A percentile compares a stretch with the other conserved stretches of the same genome.
Evolutionary conservation across 1,140 invertebrate species (phyloP).

Genomic region (Penaeus vannamei): DNA sequence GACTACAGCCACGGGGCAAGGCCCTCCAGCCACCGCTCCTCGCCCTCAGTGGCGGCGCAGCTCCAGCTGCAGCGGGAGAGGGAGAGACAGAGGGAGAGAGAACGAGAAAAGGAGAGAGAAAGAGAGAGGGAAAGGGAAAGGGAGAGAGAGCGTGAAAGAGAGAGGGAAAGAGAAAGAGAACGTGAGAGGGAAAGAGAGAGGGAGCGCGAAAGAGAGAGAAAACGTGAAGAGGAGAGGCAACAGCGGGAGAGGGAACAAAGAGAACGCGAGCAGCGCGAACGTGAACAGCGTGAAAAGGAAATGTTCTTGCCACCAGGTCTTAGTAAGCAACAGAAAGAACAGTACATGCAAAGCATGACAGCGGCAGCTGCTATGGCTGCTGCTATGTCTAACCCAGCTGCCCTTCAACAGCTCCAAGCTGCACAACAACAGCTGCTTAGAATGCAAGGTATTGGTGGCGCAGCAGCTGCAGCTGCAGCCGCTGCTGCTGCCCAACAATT

Average conservation of each 20-base stretch:
- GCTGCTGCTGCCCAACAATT: slow-evolving; percentile 71
- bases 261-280: slow-evolving; percentile 64
- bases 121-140: slow-evolving; percentile 61
- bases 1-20: slow-evolving; percentile 70
- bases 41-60: slow-evolving; percentile 71
- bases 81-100: slow-evolving; percentile 56
- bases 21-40: slow-evolving; percentile 71
- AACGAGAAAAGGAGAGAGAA: slow-evolving; percentile 59
- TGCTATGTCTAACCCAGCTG: slow-evolving; percentile 77
- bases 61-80: slow-evolving; percentile 69
- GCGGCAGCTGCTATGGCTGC: slow-evolving; percentile 79
- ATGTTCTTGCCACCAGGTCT: slow-evolving; percentile 68
- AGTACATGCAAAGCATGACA: slow-evolving; percentile 68
- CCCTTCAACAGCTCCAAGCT: slow-evolving; percentile 72
- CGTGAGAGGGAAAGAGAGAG: slow-evolving; percentile 63
- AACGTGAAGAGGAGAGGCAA: slow-evolving; percentile 60
- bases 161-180: slow-evolving; percentile 63
- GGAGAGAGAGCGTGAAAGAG: slow-evolving; percentile 60
- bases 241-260: slow-evolving; percentile 65
- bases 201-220: slow-evolving; percentile 64
- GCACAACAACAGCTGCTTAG: slow-evolving; percentile 74
- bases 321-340: slow-evolving; percentile 68
- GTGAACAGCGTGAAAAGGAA: slow-evolving; percentile 68
- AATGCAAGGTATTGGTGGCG: slow-evolving; percentile 62
- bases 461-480: slow-evolving; percentile 72